phyloP scores from a whole-genome alignment of 2,888 invertebrate species.

The Platycheirus albimanus region DNA sequence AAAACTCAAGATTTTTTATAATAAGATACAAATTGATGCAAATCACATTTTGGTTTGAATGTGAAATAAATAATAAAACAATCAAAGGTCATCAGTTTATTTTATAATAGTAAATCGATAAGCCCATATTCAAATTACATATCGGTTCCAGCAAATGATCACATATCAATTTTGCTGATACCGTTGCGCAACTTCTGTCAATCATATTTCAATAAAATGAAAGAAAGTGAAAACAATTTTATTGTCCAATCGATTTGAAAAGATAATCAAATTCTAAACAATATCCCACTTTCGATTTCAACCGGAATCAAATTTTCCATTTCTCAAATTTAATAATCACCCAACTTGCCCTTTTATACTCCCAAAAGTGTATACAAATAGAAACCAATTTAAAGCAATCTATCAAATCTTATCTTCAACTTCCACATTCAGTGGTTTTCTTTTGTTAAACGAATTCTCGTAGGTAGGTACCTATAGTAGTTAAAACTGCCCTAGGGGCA shows the following conservation, averaged over 20 bases:
- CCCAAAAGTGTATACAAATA: neutral
- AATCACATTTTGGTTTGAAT: no score
- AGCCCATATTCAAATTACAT: no score
- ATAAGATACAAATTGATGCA: no score
- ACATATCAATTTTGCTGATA: neutral
- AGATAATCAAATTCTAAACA: neutral
- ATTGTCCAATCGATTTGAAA: neutral
- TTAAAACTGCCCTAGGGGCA: neutral
- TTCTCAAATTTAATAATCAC: neutral
- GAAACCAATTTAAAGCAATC: neutral
- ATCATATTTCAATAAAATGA: no score
- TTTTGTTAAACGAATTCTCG: neutral
- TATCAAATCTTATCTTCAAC: conserved; percentile 5
- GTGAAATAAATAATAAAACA: no score
- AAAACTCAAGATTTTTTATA: no score
- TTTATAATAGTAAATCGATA: no score
- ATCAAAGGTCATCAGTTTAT: no score
- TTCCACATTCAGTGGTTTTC: neutral
- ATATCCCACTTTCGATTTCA: neutral
- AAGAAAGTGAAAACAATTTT: conserved; percentile 7
- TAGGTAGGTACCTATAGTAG: neutral
- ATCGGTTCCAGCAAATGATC: no score
- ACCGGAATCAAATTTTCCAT: neutral
- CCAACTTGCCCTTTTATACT: conserved; percentile 3
- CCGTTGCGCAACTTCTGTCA: neutral